Conservation (phyloP, 2,888 invertebrate species). For the Drosophila demipolita region DNA sequence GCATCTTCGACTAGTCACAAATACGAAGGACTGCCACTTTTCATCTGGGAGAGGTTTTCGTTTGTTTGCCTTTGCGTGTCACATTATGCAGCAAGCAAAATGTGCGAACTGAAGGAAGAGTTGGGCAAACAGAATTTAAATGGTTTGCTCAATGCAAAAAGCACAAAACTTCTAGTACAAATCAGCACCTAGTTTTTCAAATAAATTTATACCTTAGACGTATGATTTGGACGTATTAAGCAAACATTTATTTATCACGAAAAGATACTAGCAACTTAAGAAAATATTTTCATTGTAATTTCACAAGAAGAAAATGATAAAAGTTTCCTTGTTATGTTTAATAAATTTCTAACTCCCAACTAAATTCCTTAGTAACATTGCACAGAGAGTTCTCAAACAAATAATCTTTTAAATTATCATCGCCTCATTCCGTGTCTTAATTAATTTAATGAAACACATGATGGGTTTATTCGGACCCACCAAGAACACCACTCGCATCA, state of each 20-base stretch:
- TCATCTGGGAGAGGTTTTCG: background rate
- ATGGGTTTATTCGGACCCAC: background rate
- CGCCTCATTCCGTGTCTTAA: background rate
- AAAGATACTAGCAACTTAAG: background rate
- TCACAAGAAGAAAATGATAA: background rate
- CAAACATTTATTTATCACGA: background rate
- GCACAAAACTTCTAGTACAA: background rate
- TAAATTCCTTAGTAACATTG: background rate
- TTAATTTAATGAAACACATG: conserved; percentile 5
- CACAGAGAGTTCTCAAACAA: background rate
- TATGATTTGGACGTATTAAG: background rate
- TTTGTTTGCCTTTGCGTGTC: conserved; percentile 44
- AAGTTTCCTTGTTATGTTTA: background rate
- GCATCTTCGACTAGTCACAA: conserved; percentile 43
- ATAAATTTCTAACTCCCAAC: background rate
- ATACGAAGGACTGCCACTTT: conserved; percentile 31
- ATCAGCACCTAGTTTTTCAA: conserved; percentile 14
- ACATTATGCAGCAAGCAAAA: conserved; percentile 24
- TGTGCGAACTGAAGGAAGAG: conserved; percentile 3
- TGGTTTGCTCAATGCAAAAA: conserved; percentile 16
- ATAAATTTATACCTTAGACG: background rate
- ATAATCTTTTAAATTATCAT: background rate
- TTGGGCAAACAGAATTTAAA: conserved; percentile 7
- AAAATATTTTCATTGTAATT: background rate
- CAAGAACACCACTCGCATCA: background rate